Base-by-base conservation (phyloP, 2,797 vertebrate species). In the Darevskia mixta region DNA sequence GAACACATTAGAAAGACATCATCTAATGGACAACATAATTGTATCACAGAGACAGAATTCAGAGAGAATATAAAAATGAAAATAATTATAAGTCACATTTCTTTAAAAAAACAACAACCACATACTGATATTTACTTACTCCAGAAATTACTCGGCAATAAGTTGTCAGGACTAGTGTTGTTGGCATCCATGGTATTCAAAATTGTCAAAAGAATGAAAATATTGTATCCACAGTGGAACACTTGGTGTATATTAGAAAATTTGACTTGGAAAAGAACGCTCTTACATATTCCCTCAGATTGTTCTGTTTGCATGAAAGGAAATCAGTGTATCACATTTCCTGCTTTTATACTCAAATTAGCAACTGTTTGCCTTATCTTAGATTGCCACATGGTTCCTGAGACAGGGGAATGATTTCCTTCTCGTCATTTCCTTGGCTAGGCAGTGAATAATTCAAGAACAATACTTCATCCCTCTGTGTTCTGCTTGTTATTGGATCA, bases 321-420 rank as follows among this genome's bases (percentile, higher is more conserved):
- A 98, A 99, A 97, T 97, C 97, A 97, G 97, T 97, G 97, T 98
- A 98, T 98, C 98, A 97, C 94, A 86, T 98, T 99, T 99, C 99
- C 98, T 99, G 98, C 98, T 96, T 98, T 98, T 97, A 98, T 97
- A 97, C 97, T 97, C 95, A 95, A 98, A 98, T 98, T 98, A 99
- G 98, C 96, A 98, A 98, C 97, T 96, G 95, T 96, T 97, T 89
- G 90, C 95, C 98, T 99, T 99, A 99, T 99, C 98, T 98, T 95
- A 93, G 90, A 96, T 94, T 96, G 96, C 96, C 98, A 99, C 98
- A 99, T 97, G 97, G 97, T 98, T 98, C 98, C 98, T 95, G 97
- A 97, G 97, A 97, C 91, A 89, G 97, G 91, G 91, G 94, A 98
- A 97, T 97, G 95, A 97, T 97, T 98, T 98, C 98, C 98, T 97